phyloP scores from a whole-genome alignment of 2,888 invertebrate species.

The Leucophora obtusa region DNA sequence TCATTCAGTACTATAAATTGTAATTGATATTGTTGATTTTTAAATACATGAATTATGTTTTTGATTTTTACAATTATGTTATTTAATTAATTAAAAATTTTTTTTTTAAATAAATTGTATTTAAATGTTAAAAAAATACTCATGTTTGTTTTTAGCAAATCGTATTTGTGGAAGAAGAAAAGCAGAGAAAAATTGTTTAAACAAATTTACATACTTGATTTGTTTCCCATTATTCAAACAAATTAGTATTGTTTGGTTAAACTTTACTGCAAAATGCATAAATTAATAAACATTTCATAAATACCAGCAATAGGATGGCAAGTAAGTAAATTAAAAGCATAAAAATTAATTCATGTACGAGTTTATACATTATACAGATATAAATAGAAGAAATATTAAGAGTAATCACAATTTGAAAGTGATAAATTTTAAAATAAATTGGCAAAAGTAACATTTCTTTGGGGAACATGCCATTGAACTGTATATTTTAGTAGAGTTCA shows the following conservation, averaged over 20 bases:
- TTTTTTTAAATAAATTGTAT: not conserved
- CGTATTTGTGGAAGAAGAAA: not conserved
- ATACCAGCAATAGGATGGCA: not conserved
- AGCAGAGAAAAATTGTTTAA: not conserved
- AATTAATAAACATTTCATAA: slow-evolving; percentile 44
- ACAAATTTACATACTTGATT: slow-evolving; percentile 59
- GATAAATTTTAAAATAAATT: no score
- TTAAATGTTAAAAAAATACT: not conserved
- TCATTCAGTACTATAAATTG: slow-evolving; percentile 3
- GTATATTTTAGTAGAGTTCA: no score
- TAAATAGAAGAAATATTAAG: not conserved
- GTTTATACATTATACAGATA: not conserved
- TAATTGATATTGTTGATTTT: slow-evolving; percentile 43
- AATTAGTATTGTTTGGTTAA: slow-evolving; percentile 57
- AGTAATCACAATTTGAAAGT: not conserved
- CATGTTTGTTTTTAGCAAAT: not conserved
- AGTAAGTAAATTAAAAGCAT: not conserved
- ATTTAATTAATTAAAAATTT: not conserved
- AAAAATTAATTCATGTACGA: not conserved
- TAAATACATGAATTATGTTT: slow-evolving; percentile 16
- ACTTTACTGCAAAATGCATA: slow-evolving; percentile 49
- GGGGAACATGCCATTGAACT: no score
- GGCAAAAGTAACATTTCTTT: no score
- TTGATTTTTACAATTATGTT: slow-evolving; percentile 20
- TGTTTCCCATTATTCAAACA: slow-evolving; percentile 56